Conservation (phyloP, 2,113 vertebrate species). For the Bujurquina vittata region DNA sequence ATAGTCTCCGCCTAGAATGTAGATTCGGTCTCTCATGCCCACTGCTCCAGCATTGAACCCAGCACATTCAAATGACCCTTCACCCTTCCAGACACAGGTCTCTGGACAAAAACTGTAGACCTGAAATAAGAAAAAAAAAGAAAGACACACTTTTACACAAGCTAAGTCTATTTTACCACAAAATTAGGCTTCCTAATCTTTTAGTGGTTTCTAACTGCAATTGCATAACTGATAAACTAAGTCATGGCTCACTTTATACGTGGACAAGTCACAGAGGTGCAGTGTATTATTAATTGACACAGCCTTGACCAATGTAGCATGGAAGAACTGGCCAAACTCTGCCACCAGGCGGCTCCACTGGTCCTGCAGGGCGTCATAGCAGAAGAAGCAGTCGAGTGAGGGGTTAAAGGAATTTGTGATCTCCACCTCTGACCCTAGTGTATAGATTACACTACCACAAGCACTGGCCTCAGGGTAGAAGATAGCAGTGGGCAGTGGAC, state of each 20-base stretch:
- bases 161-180: not conserved
- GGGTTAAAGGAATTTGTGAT: slow-evolving; percentile 95
- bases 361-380: slow-evolving; percentile 88
- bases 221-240: not conserved
- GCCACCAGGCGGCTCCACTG: slow-evolving; percentile 96
- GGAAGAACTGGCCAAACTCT: slow-evolving; percentile 96
- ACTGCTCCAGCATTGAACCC: slow-evolving; percentile 97
- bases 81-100: slow-evolving; percentile 92
- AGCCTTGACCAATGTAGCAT: slow-evolving; percentile 94
- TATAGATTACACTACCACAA: slow-evolving; percentile 90
- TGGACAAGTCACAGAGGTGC: slow-evolving; percentile 97
- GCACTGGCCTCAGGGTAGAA: slow-evolving; percentile 94
- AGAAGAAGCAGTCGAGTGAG: slow-evolving; percentile 94
- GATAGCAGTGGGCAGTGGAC: slow-evolving; percentile 89
- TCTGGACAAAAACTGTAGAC: slow-evolving; percentile 97
- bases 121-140: slow-evolving; percentile 42
- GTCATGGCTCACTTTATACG: slow-evolving; percentile 84
- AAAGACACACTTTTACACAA: not conserved
- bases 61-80: slow-evolving; percentile 96
- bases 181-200: not conserved
- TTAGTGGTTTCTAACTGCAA: not conserved
- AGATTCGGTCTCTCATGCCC: slow-evolving; percentile 92
- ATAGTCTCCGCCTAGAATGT: slow-evolving; percentile 96
- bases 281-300: slow-evolving; percentile 89
- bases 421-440: slow-evolving; percentile 93